Evolutionary conservation across 2,888 invertebrate species (phyloP).

Genomic region (Selenia dentaria): DNA sequence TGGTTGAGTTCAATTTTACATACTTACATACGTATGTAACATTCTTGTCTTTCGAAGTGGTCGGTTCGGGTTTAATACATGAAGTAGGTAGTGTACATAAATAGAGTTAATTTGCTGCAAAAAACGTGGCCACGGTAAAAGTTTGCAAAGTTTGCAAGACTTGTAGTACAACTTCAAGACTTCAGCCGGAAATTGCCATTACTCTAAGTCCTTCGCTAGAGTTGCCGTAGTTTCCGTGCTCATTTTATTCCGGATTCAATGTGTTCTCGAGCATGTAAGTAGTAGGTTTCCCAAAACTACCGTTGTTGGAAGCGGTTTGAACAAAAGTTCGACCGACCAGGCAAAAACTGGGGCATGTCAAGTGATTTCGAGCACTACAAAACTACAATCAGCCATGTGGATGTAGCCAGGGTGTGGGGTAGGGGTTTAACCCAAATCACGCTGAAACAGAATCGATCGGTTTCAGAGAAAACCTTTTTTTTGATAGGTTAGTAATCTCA

Average conservation of each 20-base stretch:
- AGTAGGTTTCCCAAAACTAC: slow-evolving; percentile 7
- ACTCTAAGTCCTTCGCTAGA: neutral
- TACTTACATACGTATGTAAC: no score
- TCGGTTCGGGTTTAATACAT: no score
- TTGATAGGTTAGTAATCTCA: no score
- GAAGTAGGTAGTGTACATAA: no score
- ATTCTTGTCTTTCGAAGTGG: no score
- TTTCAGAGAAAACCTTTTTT: no score
- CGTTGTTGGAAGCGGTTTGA: slow-evolving; percentile 5
- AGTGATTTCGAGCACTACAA: slow-evolving; percentile 32
- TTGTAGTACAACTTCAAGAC: neutral
- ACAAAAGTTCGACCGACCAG: slow-evolving; percentile 21
- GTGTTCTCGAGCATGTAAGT: slow-evolving; percentile 7
- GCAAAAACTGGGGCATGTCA: slow-evolving; percentile 42
- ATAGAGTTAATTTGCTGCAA: no score
- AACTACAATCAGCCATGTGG: slow-evolving; percentile 24
- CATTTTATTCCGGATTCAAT: slow-evolving; percentile 14
- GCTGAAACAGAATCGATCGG: neutral
- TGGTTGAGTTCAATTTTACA: no score
- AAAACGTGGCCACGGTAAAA: no score
- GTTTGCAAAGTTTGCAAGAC: neutral
- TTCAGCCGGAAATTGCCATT: no score
- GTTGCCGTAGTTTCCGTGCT: neutral
- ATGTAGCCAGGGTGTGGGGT: slow-evolving; percentile 1
- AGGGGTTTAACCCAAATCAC: neutral